These are phyloP conservation scores for Darevskia nairensis DNA, from an alignment of 2,797 vertebrate genomes.

Conservation along the genomic window DNA sequence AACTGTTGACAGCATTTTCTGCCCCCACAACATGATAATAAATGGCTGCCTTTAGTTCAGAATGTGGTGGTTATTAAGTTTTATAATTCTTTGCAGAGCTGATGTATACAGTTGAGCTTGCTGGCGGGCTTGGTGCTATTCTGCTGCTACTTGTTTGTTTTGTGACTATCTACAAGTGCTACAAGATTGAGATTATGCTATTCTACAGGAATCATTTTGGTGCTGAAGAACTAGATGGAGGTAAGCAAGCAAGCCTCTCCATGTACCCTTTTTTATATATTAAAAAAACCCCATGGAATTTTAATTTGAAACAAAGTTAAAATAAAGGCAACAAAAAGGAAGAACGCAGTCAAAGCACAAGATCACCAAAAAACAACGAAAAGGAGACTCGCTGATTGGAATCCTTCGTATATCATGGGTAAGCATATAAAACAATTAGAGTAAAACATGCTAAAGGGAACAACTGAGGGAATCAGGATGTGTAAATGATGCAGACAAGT, in stretches of 20 bases:
- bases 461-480: background rate
- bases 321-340: background rate
- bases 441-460: background rate
- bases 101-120: constrained; percentile 98
- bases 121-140: constrained; percentile 96
- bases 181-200: constrained; percentile 98
- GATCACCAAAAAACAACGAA: background rate
- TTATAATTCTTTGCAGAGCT: constrained; percentile 87
- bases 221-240: constrained; percentile 95
- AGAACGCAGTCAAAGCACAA: background rate
- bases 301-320: constrained; percentile 7
- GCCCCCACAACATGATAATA: background rate
- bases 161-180: constrained; percentile 97
- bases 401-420: background rate
- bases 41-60: constrained; percentile 25
- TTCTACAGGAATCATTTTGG: constrained; percentile 98
- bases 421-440: background rate
- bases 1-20: background rate
- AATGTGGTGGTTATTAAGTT: constrained; percentile 53
- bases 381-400: background rate
- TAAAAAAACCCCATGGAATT: background rate
- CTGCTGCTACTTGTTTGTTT: constrained; percentile 94
- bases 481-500: background rate
- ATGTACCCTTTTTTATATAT: background rate
- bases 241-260: constrained; percentile 83